Evolutionary conservation across 2,797 vertebrate genomes (phyloP).

Genomic region (Cygnus olor): DNA sequence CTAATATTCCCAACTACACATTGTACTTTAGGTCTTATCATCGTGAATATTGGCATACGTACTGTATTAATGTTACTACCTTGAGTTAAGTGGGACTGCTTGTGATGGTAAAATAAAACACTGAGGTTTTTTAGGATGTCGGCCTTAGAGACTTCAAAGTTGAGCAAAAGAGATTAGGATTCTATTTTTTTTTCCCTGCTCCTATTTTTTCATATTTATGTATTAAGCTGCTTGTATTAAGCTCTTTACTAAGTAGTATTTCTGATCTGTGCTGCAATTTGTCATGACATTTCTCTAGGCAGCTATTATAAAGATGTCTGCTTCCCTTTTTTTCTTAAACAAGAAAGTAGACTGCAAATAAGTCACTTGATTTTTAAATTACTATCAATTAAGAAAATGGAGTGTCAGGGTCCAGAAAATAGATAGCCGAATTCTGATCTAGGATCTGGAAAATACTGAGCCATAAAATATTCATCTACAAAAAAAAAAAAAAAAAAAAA

Average conservation of each 20-base stretch:
- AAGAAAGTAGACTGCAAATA: conserved; percentile 60
- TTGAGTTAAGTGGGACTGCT: neutral
- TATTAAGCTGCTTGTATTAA: conserved; percentile 73
- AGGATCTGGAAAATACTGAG: conserved; percentile 65
- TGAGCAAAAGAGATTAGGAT: conserved; percentile 70
- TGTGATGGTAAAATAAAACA: conserved; percentile 13
- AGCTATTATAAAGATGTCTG: conserved; percentile 68
- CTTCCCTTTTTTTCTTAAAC: conserved; percentile 41
- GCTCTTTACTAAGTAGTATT: conserved; percentile 64
- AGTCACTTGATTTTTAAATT: conserved; percentile 67
- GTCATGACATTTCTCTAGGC: conserved; percentile 67
- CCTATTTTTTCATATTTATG: conserved; percentile 61
- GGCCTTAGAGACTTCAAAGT: conserved; percentile 62
- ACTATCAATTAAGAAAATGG: conserved; percentile 64
- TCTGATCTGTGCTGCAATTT: conserved; percentile 69
- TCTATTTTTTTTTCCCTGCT: conserved; percentile 46
- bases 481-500: neutral
- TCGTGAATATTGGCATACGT: neutral
- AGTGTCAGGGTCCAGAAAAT: conserved; percentile 60
- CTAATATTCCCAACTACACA: neutral
- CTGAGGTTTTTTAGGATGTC: neutral
- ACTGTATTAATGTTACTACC: neutral
- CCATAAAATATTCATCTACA: conserved; percentile 50
- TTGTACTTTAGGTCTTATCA: neutral
- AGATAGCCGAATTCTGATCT: conserved; percentile 67